These are phyloP conservation scores for Drosophila sordidapex DNA, from an alignment of 2,888 invertebrate genomes.

Conservation along the genomic window DNA sequence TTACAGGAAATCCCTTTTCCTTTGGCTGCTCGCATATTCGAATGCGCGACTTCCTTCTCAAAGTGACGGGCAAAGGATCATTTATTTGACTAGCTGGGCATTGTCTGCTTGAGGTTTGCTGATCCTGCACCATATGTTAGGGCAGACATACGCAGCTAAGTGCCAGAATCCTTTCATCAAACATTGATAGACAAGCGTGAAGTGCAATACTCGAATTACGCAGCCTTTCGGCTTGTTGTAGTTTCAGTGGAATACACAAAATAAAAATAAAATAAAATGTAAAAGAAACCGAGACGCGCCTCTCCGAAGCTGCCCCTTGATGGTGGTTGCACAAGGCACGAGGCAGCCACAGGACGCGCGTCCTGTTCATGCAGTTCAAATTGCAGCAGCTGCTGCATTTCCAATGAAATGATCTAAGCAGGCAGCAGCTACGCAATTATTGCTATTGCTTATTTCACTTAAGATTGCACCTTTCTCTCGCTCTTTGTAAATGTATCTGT, in stretches of 20 bases:
- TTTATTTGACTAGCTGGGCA: slow-evolving; percentile 24
- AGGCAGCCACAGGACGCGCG: slow-evolving; percentile 43
- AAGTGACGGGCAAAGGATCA: slow-evolving; percentile 58
- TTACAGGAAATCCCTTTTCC: slow-evolving; percentile 78
- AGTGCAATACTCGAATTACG: slow-evolving; percentile 71
- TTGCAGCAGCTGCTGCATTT: slow-evolving; percentile 44
- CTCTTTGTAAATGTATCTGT: slow-evolving; percentile 2
- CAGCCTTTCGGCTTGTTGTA: slow-evolving; percentile 28
- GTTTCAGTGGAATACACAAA: slow-evolving; percentile 25
- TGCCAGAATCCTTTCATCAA: slow-evolving; percentile 65
- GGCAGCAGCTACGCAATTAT: slow-evolving; percentile 45
- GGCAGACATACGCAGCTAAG: slow-evolving; percentile 40
- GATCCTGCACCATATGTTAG: slow-evolving; percentile 54
- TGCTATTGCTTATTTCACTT: slow-evolving; percentile 54
- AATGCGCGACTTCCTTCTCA: slow-evolving; percentile 58
- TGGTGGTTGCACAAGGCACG: slow-evolving; percentile 33
- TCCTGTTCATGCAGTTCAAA: slow-evolving; percentile 56
- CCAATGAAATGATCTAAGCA: slow-evolving; percentile 47
- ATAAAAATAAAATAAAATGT: neutral
- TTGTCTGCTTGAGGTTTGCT: slow-evolving; percentile 21
- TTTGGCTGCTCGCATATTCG: slow-evolving; percentile 36
- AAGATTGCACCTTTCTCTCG: slow-evolving; percentile 51
- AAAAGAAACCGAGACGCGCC: slow-evolving; percentile 7
- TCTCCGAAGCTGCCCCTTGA: slow-evolving; percentile 25
- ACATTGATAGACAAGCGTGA: slow-evolving; percentile 59